Conservation (phyloP, 2,113 vertebrate genomes). For the Pseudopodoces humilis region DNA sequence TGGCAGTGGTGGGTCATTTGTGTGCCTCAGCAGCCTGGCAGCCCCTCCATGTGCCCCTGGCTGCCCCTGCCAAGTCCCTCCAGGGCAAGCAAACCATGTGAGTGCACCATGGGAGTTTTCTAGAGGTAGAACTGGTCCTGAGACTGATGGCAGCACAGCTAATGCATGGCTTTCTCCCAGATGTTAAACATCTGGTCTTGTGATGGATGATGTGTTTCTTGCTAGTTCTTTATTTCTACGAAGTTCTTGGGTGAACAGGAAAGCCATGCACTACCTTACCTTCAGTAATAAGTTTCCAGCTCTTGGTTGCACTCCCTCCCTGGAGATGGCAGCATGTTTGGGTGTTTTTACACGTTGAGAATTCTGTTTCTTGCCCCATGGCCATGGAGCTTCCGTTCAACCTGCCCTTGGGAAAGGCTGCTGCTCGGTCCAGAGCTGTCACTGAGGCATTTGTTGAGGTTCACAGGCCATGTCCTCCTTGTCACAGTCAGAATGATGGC, state of each 20-base stretch:
- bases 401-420: neutral
- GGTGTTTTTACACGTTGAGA: neutral
- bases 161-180: neutral
- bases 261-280: neutral
- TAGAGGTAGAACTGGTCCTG: neutral
- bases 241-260: neutral
- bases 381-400: neutral
- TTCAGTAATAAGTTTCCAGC: neutral
- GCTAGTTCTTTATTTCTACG: neutral
- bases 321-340: accelerated
- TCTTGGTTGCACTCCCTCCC: neutral
- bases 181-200: neutral
- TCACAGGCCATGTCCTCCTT: accelerated
- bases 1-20: accelerated
- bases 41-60: accelerated
- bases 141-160: neutral
- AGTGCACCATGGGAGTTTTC: neutral
- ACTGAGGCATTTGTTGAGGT: neutral
- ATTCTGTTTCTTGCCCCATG: neutral
- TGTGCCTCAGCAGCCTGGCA: neutral
- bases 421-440: accelerated
- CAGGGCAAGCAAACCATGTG: accelerated
- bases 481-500: accelerated
- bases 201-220: neutral
- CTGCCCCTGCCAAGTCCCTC: neutral